phyloP scores from a whole-genome alignment of 2,113 vertebrate genomes.

The Periophthalmus modestus region DNA sequence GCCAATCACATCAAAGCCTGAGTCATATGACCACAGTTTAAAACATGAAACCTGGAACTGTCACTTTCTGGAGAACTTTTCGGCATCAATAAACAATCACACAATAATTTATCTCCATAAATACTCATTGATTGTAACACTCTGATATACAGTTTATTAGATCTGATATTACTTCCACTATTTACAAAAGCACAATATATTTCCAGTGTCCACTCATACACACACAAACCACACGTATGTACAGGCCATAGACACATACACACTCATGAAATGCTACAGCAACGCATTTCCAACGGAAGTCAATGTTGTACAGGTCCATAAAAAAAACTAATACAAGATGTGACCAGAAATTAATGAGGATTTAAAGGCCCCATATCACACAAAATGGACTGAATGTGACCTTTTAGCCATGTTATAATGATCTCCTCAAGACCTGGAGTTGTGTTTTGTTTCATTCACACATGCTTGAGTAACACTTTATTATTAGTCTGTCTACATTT shows the following conservation, averaged over 20 bases:
- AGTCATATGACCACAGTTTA: not conserved
- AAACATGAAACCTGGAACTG: conserved; percentile 21
- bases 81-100: conserved; percentile 47
- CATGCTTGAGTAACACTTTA: too few species aligned
- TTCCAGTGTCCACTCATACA: conserved; percentile 19
- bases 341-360: not conserved
- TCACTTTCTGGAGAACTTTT: not conserved
- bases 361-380: too few species aligned
- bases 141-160: conserved; percentile 61
- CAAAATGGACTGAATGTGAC: too few species aligned
- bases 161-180: conserved; percentile 58
- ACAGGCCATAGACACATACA: conserved; percentile 24
- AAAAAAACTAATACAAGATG: conserved; percentile 9
- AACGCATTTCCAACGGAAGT: not conserved
- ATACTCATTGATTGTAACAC: conserved; percentile 54
- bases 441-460: too few species aligned
- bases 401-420: too few species aligned
- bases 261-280: conserved; percentile 14
- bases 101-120: conserved; percentile 58
- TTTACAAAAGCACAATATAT: conserved; percentile 63
- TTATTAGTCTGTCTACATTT: too few species aligned
- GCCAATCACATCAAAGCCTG: conserved; percentile 13
- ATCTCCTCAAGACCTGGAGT: too few species aligned
- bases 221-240: not conserved
- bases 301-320: conserved; percentile 23